Evolutionary conservation across 2,797 vertebrate species (phyloP).

Genomic region (Crax fasciolata): DNA sequence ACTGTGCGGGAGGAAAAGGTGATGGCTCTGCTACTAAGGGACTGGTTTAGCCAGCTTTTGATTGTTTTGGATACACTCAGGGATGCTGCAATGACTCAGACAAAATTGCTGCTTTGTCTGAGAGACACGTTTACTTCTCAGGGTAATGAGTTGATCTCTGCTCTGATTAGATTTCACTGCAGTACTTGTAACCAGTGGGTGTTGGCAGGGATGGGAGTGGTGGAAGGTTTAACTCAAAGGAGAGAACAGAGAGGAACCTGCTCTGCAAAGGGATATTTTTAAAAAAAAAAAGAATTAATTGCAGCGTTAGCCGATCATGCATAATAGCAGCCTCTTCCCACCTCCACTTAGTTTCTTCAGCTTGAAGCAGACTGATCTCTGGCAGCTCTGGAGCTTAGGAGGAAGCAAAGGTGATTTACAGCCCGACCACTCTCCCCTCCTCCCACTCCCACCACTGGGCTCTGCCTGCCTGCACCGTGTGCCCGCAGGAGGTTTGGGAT

Average conservation of each 20-base stretch:
- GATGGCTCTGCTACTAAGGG: conserved; percentile 70
- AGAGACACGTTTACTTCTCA: conserved; percentile 74
- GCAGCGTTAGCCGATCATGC: background rate
- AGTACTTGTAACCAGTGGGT: conserved; percentile 62
- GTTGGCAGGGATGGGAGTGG: conserved; percentile 70
- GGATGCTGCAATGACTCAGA: conserved; percentile 76
- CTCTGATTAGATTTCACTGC: conserved; percentile 71
- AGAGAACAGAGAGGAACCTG: conserved; percentile 54
- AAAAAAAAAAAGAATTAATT: background rate
- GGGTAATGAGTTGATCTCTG: conserved; percentile 63
- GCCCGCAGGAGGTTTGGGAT: background rate
- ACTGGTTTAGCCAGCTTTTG: conserved; percentile 73
- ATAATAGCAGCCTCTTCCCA: conserved; percentile 18
- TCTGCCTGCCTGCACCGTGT: background rate
- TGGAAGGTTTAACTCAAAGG: conserved; percentile 63
- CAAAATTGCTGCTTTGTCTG: conserved; percentile 77
- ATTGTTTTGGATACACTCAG: conserved; percentile 70
- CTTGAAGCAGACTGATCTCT: background rate
- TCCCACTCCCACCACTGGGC: background rate
- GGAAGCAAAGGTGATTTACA: conserved; percentile 40
- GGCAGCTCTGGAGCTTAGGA: background rate
- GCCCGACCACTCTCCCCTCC: background rate
- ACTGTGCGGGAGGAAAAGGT: conserved; percentile 36
- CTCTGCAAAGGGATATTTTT: conserved; percentile 11
- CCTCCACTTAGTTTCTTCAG: conserved; percentile 8